These are phyloP conservation scores for Rhadinocentrus ornatus DNA, from an alignment of 2,797 vertebrate species.

Conservation along the genomic window DNA sequence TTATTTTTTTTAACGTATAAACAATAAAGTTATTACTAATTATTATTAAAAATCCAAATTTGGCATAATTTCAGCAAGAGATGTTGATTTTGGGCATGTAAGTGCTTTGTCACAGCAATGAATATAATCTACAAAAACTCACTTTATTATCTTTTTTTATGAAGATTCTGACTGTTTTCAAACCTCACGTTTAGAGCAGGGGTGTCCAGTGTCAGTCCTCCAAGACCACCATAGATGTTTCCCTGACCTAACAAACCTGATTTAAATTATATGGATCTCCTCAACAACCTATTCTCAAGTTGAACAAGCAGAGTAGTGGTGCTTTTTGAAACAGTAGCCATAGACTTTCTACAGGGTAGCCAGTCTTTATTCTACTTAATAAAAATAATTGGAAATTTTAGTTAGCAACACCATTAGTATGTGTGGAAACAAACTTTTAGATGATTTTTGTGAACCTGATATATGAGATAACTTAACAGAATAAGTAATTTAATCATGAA, in stretches of 20 bases:
- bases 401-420: background rate
- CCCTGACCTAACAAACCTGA: no score
- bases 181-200: background rate
- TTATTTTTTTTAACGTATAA: background rate
- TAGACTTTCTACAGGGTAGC: background rate
- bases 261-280: no score
- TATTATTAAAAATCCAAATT: background rate
- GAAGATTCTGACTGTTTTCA: background rate
- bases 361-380: background rate
- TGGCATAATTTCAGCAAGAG: background rate
- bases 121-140: no score
- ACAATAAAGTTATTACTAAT: background rate
- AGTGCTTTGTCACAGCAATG: no score
- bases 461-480: background rate
- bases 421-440: background rate
- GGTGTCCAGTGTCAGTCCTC: no score
- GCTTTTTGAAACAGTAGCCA: background rate
- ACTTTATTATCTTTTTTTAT: background rate
- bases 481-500: background rate
- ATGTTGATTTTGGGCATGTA: no score
- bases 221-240: no score
- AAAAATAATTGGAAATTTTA: background rate
- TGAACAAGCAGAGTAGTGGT: conserved; percentile 1
- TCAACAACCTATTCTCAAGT: background rate
- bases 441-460: conserved; percentile 5